Base-by-base conservation (phyloP, 1,140 invertebrate species). In the Meloidogyne chitwoodi region DNA sequence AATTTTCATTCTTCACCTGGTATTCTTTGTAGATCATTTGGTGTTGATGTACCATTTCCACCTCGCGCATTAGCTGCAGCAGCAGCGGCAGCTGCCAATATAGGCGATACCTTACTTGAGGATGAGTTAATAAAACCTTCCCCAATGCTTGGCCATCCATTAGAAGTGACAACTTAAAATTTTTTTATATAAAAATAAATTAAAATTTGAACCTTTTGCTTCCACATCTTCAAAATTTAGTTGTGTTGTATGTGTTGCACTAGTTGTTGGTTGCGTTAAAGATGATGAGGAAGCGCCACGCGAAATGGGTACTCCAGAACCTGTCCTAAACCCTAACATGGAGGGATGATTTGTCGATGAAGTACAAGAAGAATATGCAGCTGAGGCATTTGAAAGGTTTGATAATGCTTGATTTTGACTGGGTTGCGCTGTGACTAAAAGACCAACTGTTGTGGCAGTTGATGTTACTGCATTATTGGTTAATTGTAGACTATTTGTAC, bases 311-410 rank as follows among this genome's bases (percentile, higher is more conserved):
- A 73, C 34, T 22, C 19, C 41, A 24, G 71, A 14, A 64, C 61
- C 12, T 29, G 56, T 44, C 56, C 44, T n/a, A 11, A 61, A 27
- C 16, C 41, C 34, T 56, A 27, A 61, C 61, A 63, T 27, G 11
- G 56, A 26, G n/a, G 68, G 34, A 44, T 26, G 56, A 16, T 61
- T 34, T 24, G 71, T 34, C 22, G 71, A 56, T 8, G 71, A 73
- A 27, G 71, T 73, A 64, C 71, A 73, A 1, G 71, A 73, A 11
- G 71, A 41, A 38, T 73, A 73, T 19, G 71, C 70, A 12, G 48
- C 41, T n/a, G 70, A 69, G 1, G 70, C 61, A 34, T 38, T 56
- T 56, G 48, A 56, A 56, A 56, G 19, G n/a, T 56, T 38, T 10
- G 71, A 34, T 22, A 34, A 27, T 61, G 29, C 22, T 24, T 61